These are phyloP conservation scores for Lithophane semibrunnea DNA, from an alignment of 2,888 invertebrate genomes.

Conservation along the genomic window DNA sequence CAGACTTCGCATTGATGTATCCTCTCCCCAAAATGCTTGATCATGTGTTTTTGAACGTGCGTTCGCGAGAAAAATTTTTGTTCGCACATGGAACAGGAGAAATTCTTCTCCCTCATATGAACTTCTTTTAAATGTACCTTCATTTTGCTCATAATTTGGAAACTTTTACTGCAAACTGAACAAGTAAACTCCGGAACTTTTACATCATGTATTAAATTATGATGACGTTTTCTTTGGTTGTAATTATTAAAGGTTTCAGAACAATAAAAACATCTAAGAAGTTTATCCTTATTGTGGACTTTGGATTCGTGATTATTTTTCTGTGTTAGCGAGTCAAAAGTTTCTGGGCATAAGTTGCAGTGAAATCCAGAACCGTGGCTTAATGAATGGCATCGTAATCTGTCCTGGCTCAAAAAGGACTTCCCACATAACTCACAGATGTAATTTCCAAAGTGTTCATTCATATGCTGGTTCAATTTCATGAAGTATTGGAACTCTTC, in stretches of 20 bases:
- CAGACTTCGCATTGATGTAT: slow-evolving; percentile 87
- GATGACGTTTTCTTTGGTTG: slow-evolving; percentile 78
- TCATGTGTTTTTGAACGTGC: slow-evolving; percentile 88
- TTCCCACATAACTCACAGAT: slow-evolving; percentile 86
- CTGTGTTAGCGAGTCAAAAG: slow-evolving; percentile 78
- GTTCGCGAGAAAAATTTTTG: slow-evolving; percentile 88
- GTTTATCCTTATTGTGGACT: slow-evolving; percentile 77
- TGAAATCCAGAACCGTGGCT: slow-evolving; percentile 79
- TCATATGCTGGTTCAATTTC: slow-evolving; percentile 87
- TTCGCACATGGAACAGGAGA: slow-evolving; percentile 86
- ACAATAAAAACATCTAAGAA: slow-evolving; percentile 81
- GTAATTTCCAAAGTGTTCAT: slow-evolving; percentile 81
- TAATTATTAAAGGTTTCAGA: slow-evolving; percentile 80
- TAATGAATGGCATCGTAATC: slow-evolving; percentile 79
- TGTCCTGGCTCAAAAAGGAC: slow-evolving; percentile 81
- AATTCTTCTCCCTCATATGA: slow-evolving; percentile 86
- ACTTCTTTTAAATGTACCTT: slow-evolving; percentile 83
- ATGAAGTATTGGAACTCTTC: slow-evolving; percentile 82
- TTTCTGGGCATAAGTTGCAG: slow-evolving; percentile 77
- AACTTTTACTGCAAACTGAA: slow-evolving; percentile 79
- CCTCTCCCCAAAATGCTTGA: slow-evolving; percentile 87
- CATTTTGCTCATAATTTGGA: slow-evolving; percentile 82
- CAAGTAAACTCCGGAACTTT: slow-evolving; percentile 77
- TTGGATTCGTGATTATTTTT: slow-evolving; percentile 77
- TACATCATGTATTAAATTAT: slow-evolving; percentile 74